A percentile compares a stretch with the other conserved stretches of the same genome.
Evolutionary conservation across 2,797 vertebrate species (phyloP).

Genomic region (Acanthopagrus latus): DNA sequence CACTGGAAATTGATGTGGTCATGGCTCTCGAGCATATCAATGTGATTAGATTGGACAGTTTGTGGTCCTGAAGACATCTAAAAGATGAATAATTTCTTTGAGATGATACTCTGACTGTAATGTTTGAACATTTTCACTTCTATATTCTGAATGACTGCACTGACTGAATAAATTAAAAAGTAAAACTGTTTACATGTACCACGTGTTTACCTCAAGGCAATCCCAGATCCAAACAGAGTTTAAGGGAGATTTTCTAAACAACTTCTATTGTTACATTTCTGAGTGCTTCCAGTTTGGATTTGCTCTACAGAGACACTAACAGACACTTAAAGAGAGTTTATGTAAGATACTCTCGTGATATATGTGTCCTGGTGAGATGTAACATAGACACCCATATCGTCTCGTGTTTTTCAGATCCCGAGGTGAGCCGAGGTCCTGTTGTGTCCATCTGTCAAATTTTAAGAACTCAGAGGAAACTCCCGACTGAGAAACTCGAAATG

Average conservation of each 20-base stretch:
- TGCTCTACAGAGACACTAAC: not conserved
- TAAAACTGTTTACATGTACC: not conserved
- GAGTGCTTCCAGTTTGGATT: constrained; percentile 3
- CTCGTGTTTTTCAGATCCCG: constrained; percentile 57
- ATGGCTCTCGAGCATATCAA: not conserved
- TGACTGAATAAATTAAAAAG: too few relatives aligned
- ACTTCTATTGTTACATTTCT: not conserved
- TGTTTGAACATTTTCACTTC: too few relatives aligned
- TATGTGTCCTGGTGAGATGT: not conserved
- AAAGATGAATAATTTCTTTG: too few relatives aligned
- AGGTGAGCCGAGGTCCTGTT: constrained; percentile 52
- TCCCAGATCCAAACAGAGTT: not conserved
- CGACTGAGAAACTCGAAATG: constrained; percentile 55
- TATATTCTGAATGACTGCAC: not conserved
- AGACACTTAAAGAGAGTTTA: constrained; percentile 9
- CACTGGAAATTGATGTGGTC: not conserved
- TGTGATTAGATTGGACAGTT: too few relatives aligned
- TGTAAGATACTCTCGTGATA: not conserved
- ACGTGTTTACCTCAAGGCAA: not conserved
- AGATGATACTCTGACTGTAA: not conserved
- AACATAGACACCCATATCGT: not conserved
- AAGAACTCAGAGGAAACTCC: constrained; percentile 15
- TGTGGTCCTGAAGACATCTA: not conserved
- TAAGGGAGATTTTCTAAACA: constrained; percentile 9
- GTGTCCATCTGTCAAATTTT: not conserved